Evolutionary conservation across 2,797 vertebrate species (phyloP), one percentile per base, ranked within the genome.

Genomic region (Rhincodon typus): DNA sequence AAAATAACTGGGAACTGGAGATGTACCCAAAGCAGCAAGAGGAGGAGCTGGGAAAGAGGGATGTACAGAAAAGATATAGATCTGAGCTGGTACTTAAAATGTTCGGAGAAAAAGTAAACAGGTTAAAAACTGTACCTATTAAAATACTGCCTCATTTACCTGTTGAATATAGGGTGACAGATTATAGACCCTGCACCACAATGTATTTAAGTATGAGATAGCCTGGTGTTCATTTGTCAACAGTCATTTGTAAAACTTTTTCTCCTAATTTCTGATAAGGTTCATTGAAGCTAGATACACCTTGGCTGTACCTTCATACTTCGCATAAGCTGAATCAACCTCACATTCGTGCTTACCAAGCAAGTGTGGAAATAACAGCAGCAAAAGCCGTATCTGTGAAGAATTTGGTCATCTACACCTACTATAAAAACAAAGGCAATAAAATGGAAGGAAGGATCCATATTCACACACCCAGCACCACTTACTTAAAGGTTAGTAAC

Each of bases 241-340:
- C 23, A 46, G 25, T 7, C 69, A 21, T 94, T 30, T 95, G 94
- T 95, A 53, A 77, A 53, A 53, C 42, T 95, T 72, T 95, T 0
- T n/a, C 34, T 53, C 30, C 46, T 34, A 13, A 62, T 95, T 70
- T 42, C 96, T 74, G 96, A 10, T 12, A 96, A 99, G 98, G 98
- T 90, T 97, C 96, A 0, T 97, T 99, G 96, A 98, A 97, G 96
- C 97, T 98, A 97, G 98, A 98, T 96, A 98, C 98, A 0, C 98
- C 98, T 0, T 99, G 98, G 98, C 96, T 98, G 15, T 98, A 98
- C 96, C 95, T 99, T 95, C 97, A 98, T 84, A 96, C 96, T 0
- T 95, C 97, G 95, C 98, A 98, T 96, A 98, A 97, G 96, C 97
- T 98, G 94, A 97, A 97, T 96, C 98, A 98, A 96, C 97, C 97